Base-by-base conservation (phyloP, 1,140 invertebrate species). In the Cydia splendana region DNA sequence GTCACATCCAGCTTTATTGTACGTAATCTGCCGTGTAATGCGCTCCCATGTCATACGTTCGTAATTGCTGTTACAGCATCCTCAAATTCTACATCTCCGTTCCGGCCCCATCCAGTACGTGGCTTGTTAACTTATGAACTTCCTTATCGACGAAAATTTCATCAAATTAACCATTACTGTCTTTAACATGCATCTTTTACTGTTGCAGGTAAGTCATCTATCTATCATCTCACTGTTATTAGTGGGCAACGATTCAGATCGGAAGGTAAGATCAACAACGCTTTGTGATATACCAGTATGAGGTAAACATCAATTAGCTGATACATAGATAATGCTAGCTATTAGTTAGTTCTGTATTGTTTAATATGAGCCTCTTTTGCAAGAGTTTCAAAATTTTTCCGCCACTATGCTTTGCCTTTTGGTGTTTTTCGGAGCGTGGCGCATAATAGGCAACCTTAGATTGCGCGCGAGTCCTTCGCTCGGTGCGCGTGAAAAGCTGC, bases 401-500 rank as follows among this genome's bases (percentile, higher is more conserved):
- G 87, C 87, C 82, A 84, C 83, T 89, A 82, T 86, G 86, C 84
- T 86, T 84, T 89, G 88, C 89, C 87, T 90, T 91, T 92, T 88
- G 86, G 84, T 91, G 90, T 69, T 93, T 91, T 93, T 93, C 90
- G 91, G 91, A 93, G 91, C 91, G 91, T 93, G 87, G 88, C 91
- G 90, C 84, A 88, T 89, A 89, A 90, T 92, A 91, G 90, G 89
- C 89, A 91, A 91, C 91, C 90, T 91, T 90, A 91, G 86, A 90
- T 91, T 91, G 89, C 90, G 87, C 85, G 83, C 83, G 85, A 90
- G 91, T 92, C 91, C 90, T 92, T 92, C 90, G 87, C 80, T 86
- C 78, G 80, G 81, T 75, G 77, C 82, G 79, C 86, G 84, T 88
- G 90, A 90, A 93, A 92, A 91, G 90, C 87, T 86, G 86, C 81